Base-by-base conservation (phyloP, 2,888 invertebrate species). In the Chironomus riparius region DNA sequence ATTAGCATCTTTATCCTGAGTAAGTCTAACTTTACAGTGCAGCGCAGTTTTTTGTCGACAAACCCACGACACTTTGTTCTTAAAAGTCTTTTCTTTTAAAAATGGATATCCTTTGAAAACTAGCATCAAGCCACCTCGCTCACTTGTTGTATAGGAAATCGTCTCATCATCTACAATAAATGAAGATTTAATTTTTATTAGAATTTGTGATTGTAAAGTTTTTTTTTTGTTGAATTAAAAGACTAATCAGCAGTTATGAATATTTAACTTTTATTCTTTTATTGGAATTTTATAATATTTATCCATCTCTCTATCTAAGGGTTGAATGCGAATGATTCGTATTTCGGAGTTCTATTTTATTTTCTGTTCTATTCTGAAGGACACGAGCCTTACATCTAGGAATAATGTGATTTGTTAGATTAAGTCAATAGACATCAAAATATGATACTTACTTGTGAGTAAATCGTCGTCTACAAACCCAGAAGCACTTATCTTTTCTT, bases 11-110 rank as follows among this genome's bases (percentile, higher is more conserved):
- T 18, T 18, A 15, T 72, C 47, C 10, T 62, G 62, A 18, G 62
- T 72, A 12, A 72, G 12, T 38, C 72, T 22, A 13, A 62, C 72
- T 72, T 62, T 72, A 38, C 72, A 72, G 5, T 62, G 7, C 4
- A 68, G 38, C 6, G 68, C 13, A 6, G 38, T 38, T 38, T 68
- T 68, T 48, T 76, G 56, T 24, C 68, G 21, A 22, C 76, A 77
- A 68, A 47, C 65, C 76, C 76, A 77, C 47, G 47, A 68, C 6
- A 77, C 50, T 65, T 71, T 76, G 4, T 72, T 71, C 18, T 21
- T 13, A 15, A 48, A 56, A 48, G 24, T 38, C 50, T 68, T 77
- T 12, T 77, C 72, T n/a, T 71, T 70, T 18, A 68, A 4, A 48
- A 65, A 76, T 50, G 76, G 71, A 76, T 61, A 71, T 65, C 73